These are phyloP conservation scores for Acarapis woodi DNA, from an alignment of 1,140 invertebrate species.

Conservation along the genomic window DNA sequence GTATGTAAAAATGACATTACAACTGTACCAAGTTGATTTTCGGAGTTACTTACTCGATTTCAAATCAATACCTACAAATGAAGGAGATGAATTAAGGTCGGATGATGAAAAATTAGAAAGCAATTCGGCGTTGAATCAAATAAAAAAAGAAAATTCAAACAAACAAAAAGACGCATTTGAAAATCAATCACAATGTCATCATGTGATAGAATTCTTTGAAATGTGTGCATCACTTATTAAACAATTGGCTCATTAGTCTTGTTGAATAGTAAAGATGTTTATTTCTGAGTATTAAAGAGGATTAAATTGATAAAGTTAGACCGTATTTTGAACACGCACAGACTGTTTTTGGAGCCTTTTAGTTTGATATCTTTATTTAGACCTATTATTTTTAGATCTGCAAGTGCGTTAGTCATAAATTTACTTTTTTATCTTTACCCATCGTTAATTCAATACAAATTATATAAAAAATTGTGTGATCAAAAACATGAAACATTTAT, in stretches of 20 bases:
- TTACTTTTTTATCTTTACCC: no score
- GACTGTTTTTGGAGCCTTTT: no score
- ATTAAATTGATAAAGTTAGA: no score
- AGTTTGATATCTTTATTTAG: no score
- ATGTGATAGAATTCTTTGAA: constrained; percentile 99
- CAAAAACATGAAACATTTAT: no score
- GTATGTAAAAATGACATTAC: constrained; percentile 81
- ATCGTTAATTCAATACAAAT: no score
- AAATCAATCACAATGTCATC: constrained; percentile 29
- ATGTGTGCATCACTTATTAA: constrained; percentile 96
- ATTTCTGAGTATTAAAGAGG: no score
- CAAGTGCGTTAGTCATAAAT: no score
- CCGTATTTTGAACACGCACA: no score
- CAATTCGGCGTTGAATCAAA: not conserved
- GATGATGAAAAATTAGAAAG: constrained; percentile 1
- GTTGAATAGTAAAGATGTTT: no score
- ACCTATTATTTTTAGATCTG: no score
- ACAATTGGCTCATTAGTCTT: constrained; percentile 76
- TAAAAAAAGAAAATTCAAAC: constrained; percentile 1
- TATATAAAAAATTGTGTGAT: no score
- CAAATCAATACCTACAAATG: constrained; percentile 25
- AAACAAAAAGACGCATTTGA: constrained; percentile 7
- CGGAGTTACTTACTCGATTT: constrained; percentile 93
- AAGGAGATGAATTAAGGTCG: constrained; percentile 10
- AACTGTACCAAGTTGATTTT: constrained; percentile 93